Percentiles rank a stretch among this genome's conserved stretches.
phyloP scores from a whole-genome alignment of 1,140 invertebrate genomes.

The Philopotamus ludificatus region DNA sequence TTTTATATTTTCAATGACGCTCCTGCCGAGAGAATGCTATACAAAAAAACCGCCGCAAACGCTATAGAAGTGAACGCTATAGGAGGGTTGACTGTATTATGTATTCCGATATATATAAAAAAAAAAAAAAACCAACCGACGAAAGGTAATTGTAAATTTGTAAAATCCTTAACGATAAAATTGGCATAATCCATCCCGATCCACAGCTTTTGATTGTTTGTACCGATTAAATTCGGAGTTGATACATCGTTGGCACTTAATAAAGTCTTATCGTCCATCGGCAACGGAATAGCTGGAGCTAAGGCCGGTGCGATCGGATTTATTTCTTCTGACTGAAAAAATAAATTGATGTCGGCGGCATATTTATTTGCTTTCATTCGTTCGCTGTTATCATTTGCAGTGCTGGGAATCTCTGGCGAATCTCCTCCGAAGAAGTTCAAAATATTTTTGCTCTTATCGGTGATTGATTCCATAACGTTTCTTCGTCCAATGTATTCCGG shows the following conservation, averaged over 20 bases:
- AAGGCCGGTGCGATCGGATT: slow-evolving; percentile 33
- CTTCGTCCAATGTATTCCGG: slow-evolving; percentile 57
- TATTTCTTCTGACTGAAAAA: too few species aligned
- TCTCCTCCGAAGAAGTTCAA: slow-evolving; percentile 60
- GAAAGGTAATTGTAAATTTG: slow-evolving; percentile 86
- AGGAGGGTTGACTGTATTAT: background rate
- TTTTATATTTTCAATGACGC: too few species aligned
- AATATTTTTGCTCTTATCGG: slow-evolving; percentile 66
- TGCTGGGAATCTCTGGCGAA: slow-evolving; percentile 54
- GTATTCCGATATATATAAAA: background rate
- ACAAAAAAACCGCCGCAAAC: too few species aligned
- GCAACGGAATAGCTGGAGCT: background rate
- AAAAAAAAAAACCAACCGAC: slow-evolving; percentile 58
- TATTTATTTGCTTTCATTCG: slow-evolving; percentile 57
- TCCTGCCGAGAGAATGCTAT: too few species aligned
- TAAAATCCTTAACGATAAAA: slow-evolving; percentile 98
- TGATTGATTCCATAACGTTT: slow-evolving; percentile 67
- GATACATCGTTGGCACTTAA: slow-evolving; percentile 48
- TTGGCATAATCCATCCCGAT: slow-evolving; percentile 97
- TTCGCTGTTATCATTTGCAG: slow-evolving; percentile 54
- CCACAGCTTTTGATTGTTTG: slow-evolving; percentile 83
- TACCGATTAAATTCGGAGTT: slow-evolving; percentile 45
- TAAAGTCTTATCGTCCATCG: slow-evolving; percentile 43
- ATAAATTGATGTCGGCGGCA: slow-evolving; percentile 44
- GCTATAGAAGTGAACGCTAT: too few species aligned